phyloP scores from a whole-genome alignment of 2,888 invertebrate species.

The Watsonalla cultraria region DNA sequence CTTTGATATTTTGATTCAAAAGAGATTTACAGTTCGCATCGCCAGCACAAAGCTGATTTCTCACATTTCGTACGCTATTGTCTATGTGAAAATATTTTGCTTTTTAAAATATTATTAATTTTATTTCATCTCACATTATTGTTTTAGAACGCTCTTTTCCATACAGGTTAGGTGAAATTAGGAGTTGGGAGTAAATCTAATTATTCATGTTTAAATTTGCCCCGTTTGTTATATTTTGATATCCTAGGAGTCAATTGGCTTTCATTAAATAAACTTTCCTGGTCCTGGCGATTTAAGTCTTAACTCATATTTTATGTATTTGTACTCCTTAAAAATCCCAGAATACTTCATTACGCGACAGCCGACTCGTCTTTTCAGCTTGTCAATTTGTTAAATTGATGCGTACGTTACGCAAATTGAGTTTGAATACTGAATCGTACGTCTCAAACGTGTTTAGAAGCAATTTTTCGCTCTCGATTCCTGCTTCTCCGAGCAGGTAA shows the following conservation, averaged over 20 bases:
- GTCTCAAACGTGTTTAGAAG: background rate
- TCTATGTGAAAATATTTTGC: background rate
- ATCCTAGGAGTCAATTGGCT: background rate
- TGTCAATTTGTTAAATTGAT: background rate
- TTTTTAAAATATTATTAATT: background rate
- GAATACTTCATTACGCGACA: background rate
- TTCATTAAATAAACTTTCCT: background rate
- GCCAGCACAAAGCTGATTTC: slow-evolving; percentile 36
- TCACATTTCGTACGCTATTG: slow-evolving; percentile 2
- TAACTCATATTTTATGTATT: background rate
- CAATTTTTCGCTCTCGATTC: background rate
- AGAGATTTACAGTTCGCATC: slow-evolving; percentile 33
- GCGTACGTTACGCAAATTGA: background rate
- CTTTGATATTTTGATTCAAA: slow-evolving; percentile 55
- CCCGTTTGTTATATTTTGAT: no score
- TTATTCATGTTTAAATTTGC: no score
- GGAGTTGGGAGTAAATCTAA: no score
- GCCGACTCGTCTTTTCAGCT: background rate
- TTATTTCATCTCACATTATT: background rate
- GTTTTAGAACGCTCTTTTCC: no score
- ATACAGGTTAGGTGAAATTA: no score
- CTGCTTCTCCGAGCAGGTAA: background rate
- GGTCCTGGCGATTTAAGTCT: background rate
- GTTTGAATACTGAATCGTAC: background rate
- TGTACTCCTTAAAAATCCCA: background rate